phyloP scores from a whole-genome alignment of 2,113 vertebrate species.

The Oxygymnocypris stewartii region DNA sequence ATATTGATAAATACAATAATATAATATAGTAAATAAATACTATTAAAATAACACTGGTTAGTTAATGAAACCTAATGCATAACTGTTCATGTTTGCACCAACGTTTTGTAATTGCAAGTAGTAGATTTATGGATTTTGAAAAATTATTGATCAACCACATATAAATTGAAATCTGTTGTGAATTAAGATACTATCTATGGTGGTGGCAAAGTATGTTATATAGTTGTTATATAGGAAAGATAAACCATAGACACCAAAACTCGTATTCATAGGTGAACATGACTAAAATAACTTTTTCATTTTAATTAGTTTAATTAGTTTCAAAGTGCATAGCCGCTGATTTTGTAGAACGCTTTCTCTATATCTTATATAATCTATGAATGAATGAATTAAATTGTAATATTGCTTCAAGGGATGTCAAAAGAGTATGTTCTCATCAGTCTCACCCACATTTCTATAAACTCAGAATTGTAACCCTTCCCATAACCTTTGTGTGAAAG shows the following conservation, averaged over 20 bases:
- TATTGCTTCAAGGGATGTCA: not conserved
- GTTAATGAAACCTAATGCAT: not conserved
- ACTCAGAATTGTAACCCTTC: constrained; percentile 5
- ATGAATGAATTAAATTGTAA: constrained; percentile 19
- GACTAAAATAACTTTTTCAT: not conserved
- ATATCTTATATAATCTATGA: constrained; percentile 11
- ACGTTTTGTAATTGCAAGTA: not conserved
- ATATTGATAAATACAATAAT: not conserved
- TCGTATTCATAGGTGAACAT: not conserved
- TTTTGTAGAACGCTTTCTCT: not conserved
- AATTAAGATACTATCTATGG: not conserved
- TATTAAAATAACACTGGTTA: not conserved
- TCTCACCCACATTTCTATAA: constrained; percentile 40
- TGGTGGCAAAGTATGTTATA: not conserved
- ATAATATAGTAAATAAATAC: not conserved
- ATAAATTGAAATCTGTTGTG: not conserved
- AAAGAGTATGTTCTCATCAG: constrained; percentile 31
- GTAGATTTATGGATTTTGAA: not conserved
- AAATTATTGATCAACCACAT: not conserved
- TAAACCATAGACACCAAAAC: not conserved
- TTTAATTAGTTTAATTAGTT: not conserved
- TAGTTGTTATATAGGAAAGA: not conserved
- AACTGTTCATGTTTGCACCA: too few relatives aligned
- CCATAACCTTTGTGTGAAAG: constrained; percentile 33
- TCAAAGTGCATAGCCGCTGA: not conserved